Percentiles rank a stretch among this genome's conserved stretches.
Evolutionary conservation across 2,888 invertebrate species (phyloP).

Genomic region (Elgonia sp.): DNA sequence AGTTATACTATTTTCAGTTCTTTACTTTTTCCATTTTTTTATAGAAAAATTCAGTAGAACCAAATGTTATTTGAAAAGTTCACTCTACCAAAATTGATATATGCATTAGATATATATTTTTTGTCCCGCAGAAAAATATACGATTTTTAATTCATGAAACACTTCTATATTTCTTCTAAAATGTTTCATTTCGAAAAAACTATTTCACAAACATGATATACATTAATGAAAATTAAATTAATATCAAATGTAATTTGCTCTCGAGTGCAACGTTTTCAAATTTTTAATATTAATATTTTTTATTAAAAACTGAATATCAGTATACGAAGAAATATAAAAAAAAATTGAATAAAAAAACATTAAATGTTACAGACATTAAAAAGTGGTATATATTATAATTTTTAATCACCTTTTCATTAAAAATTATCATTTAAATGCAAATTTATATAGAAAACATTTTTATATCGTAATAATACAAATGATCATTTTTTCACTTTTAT

Average conservation of each 20-base stretch:
- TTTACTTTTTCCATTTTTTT: slow-evolving; percentile 13
- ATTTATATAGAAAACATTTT: no score
- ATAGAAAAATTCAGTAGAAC: slow-evolving; percentile 22
- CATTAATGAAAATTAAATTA: background rate
- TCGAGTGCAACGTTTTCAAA: background rate
- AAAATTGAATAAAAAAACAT: no score
- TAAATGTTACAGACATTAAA: no score
- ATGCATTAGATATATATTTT: slow-evolving; percentile 14
- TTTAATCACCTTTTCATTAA: no score
- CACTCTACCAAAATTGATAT: slow-evolving; percentile 22
- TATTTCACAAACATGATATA: no score
- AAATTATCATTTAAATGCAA: no score
- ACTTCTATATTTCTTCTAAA: background rate
- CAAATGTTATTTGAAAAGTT: slow-evolving; percentile 28
- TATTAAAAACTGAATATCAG: no score
- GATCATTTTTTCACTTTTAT: no score
- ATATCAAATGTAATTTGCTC: background rate
- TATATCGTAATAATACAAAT: no score
- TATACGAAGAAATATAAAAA: no score
- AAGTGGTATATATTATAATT: no score
- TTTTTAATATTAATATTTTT: no score
- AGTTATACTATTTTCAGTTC: slow-evolving; percentile 10
- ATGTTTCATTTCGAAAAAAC: background rate
- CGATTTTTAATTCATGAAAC: slow-evolving; percentile 32
- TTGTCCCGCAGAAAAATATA: background rate